phyloP scores from a whole-genome alignment of 1,140 invertebrate genomes.

The Acarapis woodi region DNA sequence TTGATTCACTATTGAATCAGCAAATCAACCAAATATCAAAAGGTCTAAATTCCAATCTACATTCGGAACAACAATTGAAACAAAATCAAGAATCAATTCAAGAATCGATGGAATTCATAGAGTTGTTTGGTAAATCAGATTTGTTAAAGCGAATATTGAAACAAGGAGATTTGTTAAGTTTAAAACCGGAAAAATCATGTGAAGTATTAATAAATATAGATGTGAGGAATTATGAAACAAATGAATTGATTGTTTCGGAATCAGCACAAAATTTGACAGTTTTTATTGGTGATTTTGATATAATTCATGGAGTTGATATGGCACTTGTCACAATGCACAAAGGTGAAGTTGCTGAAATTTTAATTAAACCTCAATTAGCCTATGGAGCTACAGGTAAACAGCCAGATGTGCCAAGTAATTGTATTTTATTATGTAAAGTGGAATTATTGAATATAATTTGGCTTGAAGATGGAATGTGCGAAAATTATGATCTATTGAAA shows the following conservation, averaged over 20 bases:
- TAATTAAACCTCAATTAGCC: slow-evolving; percentile 27
- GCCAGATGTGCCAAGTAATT: slow-evolving; percentile 30
- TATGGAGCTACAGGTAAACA: slow-evolving; percentile 17
- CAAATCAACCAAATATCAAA: no score
- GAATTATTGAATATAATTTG: slow-evolving; percentile 31
- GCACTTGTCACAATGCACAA: slow-evolving; percentile 47
- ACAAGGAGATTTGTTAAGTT: slow-evolving; percentile 25
- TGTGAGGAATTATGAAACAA: no score
- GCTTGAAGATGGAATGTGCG: no score
- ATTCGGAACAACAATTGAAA: no score
- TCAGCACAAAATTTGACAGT: slow-evolving; percentile 29
- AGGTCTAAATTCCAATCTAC: no score
- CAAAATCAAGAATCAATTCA: no score
- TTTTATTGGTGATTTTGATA: slow-evolving; percentile 47
- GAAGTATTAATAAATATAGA: no score
- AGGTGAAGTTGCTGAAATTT: slow-evolving; percentile 36
- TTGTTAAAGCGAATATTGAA: slow-evolving; percentile 27
- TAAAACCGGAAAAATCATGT: no score
- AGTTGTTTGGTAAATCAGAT: no score
- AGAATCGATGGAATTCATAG: no score
- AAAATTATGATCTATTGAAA: slow-evolving; percentile 23
- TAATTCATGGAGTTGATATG: slow-evolving; percentile 32
- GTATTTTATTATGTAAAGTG: slow-evolving; percentile 29
- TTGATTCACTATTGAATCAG: no score
- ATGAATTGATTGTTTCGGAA: slow-evolving; percentile 25